Evolutionary conservation across 2,888 invertebrate species (phyloP).

Genomic region (Tenthredo distinguenda): DNA sequence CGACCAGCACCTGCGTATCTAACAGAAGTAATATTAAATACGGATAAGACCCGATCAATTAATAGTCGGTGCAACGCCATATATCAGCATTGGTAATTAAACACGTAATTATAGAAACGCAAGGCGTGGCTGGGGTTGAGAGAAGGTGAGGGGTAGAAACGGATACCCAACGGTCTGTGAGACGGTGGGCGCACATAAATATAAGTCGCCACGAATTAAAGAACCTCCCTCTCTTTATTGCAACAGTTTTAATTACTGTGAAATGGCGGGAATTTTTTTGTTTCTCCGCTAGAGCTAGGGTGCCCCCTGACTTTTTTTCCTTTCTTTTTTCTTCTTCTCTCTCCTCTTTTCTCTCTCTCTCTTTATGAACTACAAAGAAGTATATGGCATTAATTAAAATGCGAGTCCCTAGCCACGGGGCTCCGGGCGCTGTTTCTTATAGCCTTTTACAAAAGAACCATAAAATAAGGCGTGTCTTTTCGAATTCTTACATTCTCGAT

Average conservation of each 20-base stretch:
- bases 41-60: slow-evolving; percentile 66
- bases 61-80: slow-evolving; percentile 68
- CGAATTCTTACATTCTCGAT: slow-evolving; percentile 48
- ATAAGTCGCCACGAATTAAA: slow-evolving; percentile 66
- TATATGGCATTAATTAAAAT: slow-evolving; percentile 57
- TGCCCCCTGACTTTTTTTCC: slow-evolving; percentile 28
- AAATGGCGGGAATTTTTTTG: slow-evolving; percentile 60
- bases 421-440: slow-evolving; percentile 41
- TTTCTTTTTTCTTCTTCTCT: slow-evolving; percentile 55
- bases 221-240: slow-evolving; percentile 64
- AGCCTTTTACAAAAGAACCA: slow-evolving; percentile 65
- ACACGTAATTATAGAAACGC: slow-evolving; percentile 75
- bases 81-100: slow-evolving; percentile 76
- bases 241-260: slow-evolving; percentile 67
- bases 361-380: slow-evolving; percentile 65
- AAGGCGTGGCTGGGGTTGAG: slow-evolving; percentile 70
- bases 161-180: slow-evolving; percentile 49
- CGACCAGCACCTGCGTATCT: slow-evolving; percentile 25
- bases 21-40: slow-evolving; percentile 13
- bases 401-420: slow-evolving; percentile 58
- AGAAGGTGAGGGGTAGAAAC: slow-evolving; percentile 52
- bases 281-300: slow-evolving; percentile 40
- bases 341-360: slow-evolving; percentile 51
- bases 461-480: slow-evolving; percentile 48
- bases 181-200: slow-evolving; percentile 64